Base-by-base conservation (phyloP, 2,113 vertebrate species). In the Parus major region DNA sequence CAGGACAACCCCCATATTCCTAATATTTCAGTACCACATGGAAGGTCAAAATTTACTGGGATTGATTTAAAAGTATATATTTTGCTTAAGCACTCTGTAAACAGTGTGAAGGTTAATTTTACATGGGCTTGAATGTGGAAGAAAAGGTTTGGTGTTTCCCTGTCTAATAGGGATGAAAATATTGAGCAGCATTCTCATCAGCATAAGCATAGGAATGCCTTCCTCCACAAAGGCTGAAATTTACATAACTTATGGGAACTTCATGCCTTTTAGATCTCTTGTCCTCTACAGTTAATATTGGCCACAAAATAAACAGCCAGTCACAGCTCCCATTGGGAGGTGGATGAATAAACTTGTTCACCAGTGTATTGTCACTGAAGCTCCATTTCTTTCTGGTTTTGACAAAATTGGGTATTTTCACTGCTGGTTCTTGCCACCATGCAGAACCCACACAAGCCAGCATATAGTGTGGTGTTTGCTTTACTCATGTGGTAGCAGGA, bases 391-490 rank as follows among this genome's bases (percentile, higher is more conserved):
- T 59, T 33, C 35, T 47, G 75, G 19, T 49, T 79, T 76, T 76
- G 59, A 64, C n/a, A 69, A 50, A 85, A 76, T 16, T 56, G 21
- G 39, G 68, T 64, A 41, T 60, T 1, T 2, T 35, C 41, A 50
- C 13, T 20, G 6, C 13, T 3, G 2, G 27, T 42, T 18, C 12
- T 86, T 65, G 20, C 46, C 31, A 21, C 41, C 29, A 6, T 5
- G 11, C n/a, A 82, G 79, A 89, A 24, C n/a, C 14, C 47, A 27
- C 42, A 25, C 19, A 57, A 31, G 33, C 41, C 46, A 53, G 31
- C 50, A n/a, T 5, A n/a, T 1, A 3, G 8, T 0, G 0, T 10
- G 18, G 14, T 31, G 23, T 24, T 69, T 7, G 3, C 35, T 35
- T 76, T 72, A 28, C 41, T 49, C 35, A 21, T 0, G 1, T 55